phyloP scores from a whole-genome alignment of 1,140 invertebrate genomes.

The Saccostrea echinata region DNA sequence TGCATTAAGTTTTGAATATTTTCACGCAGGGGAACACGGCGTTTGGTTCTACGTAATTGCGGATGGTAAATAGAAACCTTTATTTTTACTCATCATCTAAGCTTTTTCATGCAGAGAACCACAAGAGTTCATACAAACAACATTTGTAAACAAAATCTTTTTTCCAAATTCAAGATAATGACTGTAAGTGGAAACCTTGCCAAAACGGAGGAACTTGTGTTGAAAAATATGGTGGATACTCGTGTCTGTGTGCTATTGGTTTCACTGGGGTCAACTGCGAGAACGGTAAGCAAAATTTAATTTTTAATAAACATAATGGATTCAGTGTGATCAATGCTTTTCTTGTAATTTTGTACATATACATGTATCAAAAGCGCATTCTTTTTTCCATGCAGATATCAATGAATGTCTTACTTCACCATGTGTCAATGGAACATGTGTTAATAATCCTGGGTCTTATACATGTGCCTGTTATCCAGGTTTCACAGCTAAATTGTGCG shows the following conservation, averaged over 20 bases:
- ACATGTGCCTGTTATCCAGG: neutral
- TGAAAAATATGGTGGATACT: neutral
- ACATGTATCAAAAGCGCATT: too few species aligned
- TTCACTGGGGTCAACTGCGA: neutral
- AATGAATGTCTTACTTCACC: constrained; percentile 3
- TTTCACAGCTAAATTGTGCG: neutral
- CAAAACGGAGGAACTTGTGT: neutral
- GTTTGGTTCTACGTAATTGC: neutral
- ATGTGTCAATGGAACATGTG: constrained; percentile 16
- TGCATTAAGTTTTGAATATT: neutral
- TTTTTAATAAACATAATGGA: neutral
- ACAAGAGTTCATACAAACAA: neutral
- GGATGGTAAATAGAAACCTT: neutral
- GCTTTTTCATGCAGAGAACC: too few species aligned
- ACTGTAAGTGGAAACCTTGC: neutral
- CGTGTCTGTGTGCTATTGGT: neutral
- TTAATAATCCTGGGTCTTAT: neutral
- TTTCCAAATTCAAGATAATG: neutral
- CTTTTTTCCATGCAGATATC: neutral
- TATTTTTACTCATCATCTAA: neutral
- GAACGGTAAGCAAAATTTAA: neutral
- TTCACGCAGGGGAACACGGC: neutral
- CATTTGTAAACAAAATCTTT: neutral
- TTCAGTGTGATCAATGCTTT: neutral
- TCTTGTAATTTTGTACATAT: neutral